Percentiles rank a stretch among this genome's conserved stretches.
Evolutionary conservation across 1,140 invertebrate genomes (phyloP).

Genomic region (Halyomorpha halys): DNA sequence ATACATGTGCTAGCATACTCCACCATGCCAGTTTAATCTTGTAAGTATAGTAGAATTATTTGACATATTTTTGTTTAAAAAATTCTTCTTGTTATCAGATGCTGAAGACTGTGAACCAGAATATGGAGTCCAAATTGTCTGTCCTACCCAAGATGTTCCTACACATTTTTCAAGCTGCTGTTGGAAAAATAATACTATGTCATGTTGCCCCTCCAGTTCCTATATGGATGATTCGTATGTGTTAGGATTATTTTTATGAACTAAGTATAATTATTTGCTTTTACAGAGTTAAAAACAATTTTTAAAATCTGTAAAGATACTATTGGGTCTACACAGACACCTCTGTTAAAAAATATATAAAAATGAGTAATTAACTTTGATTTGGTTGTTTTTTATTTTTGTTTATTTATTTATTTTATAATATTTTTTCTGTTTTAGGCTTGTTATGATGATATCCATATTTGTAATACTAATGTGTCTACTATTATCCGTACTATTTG

Average conservation of each 20-base stretch:
- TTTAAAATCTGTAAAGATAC: no score
- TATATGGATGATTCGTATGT: slow-evolving; percentile 15
- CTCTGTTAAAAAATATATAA: background rate
- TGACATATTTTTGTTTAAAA: no score
- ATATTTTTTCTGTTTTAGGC: background rate
- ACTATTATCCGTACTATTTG: slow-evolving; percentile 7
- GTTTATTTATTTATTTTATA: background rate
- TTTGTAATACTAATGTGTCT: slow-evolving; percentile 13
- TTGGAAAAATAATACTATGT: slow-evolving; percentile 7
- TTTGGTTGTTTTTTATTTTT: no score
- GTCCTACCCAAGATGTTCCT: background rate
- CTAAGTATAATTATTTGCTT: no score
- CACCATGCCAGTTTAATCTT: no score
- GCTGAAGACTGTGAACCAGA: slow-evolving; percentile 3
- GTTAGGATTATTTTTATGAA: no score
- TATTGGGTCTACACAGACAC: no score
- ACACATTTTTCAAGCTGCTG: slow-evolving; percentile 9
- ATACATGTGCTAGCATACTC: no score
- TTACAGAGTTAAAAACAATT: no score
- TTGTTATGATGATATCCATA: slow-evolving; percentile 15
- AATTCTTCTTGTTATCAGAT: background rate
- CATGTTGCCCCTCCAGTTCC: background rate
- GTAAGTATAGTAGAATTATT: no score
- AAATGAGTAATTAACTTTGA: no score
- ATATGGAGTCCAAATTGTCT: background rate